Evolutionary conservation across 2,888 invertebrate species (phyloP), one percentile per base, ranked within the genome.

Genomic region (Autographa gamma): DNA sequence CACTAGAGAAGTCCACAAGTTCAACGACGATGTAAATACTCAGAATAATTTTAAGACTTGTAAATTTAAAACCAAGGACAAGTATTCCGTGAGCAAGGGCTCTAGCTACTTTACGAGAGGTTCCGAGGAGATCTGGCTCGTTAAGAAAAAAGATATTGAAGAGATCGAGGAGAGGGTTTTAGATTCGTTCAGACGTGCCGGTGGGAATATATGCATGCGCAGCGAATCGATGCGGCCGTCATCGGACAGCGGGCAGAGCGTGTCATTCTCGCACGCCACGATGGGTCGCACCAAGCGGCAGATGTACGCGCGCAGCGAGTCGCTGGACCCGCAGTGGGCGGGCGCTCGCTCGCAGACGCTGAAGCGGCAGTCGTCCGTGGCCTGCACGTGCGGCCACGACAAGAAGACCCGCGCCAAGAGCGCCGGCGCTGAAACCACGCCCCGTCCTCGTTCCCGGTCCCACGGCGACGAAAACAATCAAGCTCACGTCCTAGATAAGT

Each of bases 91-190:
- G 31, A 93, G 93, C 79, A 95, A 95, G 76, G 95, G 95, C 0
- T 94, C 95, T 32, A 94, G 94, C 73, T 95, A 95, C 85, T 95
- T 94, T 86, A 94, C 94, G 1, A 87, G 95, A 60, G 95, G 95
- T 16, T 93, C 95, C 0, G 95, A 95, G 71, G 95, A 95, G 81
- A 95, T 95, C 59, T 95, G 95, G 95, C 88, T 95, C 56, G 95
- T 95, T n/a, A 95, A 95, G 85, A 95, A 95, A 84, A 95, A 95
- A 79, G 95, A 95, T 60, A 95, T 95, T 1, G 95, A 95, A 63
- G 95, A 95, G 81, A 95, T 95, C 32, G 95, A 95, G 76, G 95
- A 95, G 80, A 85, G 95, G 32, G 95, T 95, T 14, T 66, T 95
- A 63, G 95, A 95, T 71, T 95, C 95, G 72, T 94, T 95, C 77